Conservation (phyloP, 2,888 invertebrate genomes). For the Volucella inflata region DNA sequence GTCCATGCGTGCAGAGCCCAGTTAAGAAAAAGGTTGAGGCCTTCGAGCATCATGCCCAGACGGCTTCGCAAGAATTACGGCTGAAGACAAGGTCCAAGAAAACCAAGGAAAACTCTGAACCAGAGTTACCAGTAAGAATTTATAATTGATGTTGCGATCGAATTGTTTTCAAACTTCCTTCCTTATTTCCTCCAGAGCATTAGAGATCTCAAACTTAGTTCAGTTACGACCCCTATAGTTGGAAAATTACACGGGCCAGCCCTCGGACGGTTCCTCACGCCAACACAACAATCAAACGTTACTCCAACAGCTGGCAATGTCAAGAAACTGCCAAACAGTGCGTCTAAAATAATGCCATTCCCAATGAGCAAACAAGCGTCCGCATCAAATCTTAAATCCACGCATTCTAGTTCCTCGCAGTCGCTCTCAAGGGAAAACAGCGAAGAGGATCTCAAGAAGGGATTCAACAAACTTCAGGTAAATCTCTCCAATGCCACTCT, state of each 20-base stretch:
- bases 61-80: conserved; percentile 75
- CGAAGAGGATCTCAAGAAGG: conserved; percentile 81
- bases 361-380: conserved; percentile 76
- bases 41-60: conserved; percentile 84
- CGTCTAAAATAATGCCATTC: conserved; percentile 79
- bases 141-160: background rate
- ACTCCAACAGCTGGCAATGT: conserved; percentile 75
- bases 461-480: conserved; percentile 77
- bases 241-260: conserved; percentile 79
- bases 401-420: conserved; percentile 77
- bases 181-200: conserved; percentile 24
- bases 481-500: background rate
- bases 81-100: conserved; percentile 77
- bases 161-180: background rate
- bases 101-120: conserved; percentile 80
- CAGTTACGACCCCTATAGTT: conserved; percentile 79
- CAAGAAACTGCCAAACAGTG: conserved; percentile 81
- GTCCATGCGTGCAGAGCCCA: conserved; percentile 86
- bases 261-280: conserved; percentile 81
- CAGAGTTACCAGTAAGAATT: conserved; percentile 77
- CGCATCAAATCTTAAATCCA: conserved; percentile 76
- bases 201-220: conserved; percentile 53
- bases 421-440: conserved; percentile 81
- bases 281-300: conserved; percentile 79
- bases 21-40: conserved; percentile 87